A percentile compares a stretch with the other conserved stretches of the same genome.
Evolutionary conservation across 2,113 vertebrate genomes (phyloP).

Genomic region (Ictidomys tridecemlineatus): DNA sequence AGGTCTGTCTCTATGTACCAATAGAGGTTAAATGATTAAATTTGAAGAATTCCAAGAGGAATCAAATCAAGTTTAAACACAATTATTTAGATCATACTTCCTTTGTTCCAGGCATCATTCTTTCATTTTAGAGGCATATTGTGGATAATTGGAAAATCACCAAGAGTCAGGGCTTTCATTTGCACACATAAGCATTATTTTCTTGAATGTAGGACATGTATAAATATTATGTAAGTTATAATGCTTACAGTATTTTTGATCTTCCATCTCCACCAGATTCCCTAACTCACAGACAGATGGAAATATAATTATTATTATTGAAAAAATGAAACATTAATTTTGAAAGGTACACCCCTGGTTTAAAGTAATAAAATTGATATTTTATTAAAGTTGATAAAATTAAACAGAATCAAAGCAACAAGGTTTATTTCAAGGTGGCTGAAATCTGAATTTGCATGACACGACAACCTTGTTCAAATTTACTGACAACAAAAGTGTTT

Average conservation of each 20-base stretch:
- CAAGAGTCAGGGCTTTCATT: neutral
- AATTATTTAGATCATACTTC: conserved; percentile 40
- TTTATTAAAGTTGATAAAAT: neutral
- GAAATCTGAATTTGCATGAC: neutral
- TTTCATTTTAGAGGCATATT: conserved; percentile 32
- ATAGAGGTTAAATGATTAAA: conserved; percentile 44
- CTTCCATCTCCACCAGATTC: neutral
- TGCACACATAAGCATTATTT: neutral
- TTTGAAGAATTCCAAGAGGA: conserved; percentile 43
- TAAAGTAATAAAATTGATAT: neutral
- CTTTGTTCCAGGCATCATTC: conserved; percentile 44
- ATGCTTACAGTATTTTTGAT: neutral
- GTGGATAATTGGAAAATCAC: conserved; percentile 30
- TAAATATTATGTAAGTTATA: neutral
- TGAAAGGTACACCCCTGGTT: neutral
- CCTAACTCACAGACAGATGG: neutral
- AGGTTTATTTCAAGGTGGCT: neutral
- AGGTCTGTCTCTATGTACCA: neutral
- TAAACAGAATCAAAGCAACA: neutral
- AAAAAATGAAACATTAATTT: neutral
- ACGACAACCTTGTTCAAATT: neutral
- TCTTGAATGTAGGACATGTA: neutral
- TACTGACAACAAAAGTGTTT: neutral
- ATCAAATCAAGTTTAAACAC: conserved; percentile 1
- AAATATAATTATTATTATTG: neutral